Evolutionary conservation across 2,888 invertebrate species (phyloP).

Genomic region (Nysson spinosus): DNA sequence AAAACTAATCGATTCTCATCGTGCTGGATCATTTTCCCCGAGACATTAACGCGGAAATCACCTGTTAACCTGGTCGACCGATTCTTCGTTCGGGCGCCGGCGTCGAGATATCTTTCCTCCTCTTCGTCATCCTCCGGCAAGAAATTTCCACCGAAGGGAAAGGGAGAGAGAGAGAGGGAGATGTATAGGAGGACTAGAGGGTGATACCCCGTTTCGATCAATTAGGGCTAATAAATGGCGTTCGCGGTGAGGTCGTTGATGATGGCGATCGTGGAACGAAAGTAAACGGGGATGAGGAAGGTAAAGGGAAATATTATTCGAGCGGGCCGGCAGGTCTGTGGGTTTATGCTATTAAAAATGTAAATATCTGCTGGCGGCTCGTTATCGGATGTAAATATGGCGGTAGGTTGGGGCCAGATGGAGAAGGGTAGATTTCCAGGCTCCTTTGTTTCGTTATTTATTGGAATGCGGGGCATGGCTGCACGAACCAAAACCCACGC

Average conservation of each 20-base stretch:
- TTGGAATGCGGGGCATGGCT: slow-evolving; percentile 62
- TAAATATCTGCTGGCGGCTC: slow-evolving; percentile 76
- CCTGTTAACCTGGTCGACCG: too few species aligned
- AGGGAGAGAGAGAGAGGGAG: slow-evolving; percentile 27
- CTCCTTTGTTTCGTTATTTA: slow-evolving; percentile 75
- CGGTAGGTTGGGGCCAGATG: slow-evolving; percentile 53
- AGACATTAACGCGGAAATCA: too few species aligned
- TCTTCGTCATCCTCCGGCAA: not conserved
- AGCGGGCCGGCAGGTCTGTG: slow-evolving; percentile 59
- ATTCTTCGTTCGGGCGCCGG: too few species aligned
- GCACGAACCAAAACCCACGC: slow-evolving; percentile 54
- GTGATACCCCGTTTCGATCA: slow-evolving; percentile 70
- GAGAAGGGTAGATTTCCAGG: slow-evolving; percentile 45
- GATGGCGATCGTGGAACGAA: slow-evolving; percentile 19
- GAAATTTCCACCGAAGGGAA: slow-evolving; percentile 11
- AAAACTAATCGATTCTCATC: too few species aligned
- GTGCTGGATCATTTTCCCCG: too few species aligned
- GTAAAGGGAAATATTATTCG: slow-evolving; percentile 55
- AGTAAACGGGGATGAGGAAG: slow-evolving; percentile 31
- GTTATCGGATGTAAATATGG: slow-evolving; percentile 76
- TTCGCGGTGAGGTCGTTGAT: slow-evolving; percentile 58
- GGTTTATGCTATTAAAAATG: slow-evolving; percentile 76
- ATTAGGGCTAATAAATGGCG: slow-evolving; percentile 76
- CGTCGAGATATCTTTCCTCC: not conserved
- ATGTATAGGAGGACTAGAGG: too few species aligned